A percentile compares a stretch with the other conserved stretches of the same genome.
phyloP scores from a whole-genome alignment of 2,113 vertebrate species.

The Microcebus ravelobensis region DNA sequence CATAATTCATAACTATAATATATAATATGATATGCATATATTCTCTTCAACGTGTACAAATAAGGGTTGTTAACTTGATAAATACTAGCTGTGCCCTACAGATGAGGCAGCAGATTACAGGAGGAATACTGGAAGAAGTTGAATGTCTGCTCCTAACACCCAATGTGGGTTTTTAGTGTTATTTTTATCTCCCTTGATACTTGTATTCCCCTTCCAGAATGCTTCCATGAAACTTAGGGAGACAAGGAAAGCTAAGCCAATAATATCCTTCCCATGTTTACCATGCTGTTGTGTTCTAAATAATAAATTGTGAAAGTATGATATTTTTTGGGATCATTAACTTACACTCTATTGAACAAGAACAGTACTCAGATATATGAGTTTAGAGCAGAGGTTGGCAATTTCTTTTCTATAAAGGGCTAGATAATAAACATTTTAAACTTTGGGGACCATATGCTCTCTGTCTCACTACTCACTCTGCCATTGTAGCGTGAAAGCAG shows the following conservation, averaged over 20 bases:
- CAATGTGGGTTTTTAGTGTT: neutral
- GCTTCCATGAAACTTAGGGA: neutral
- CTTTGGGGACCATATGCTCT: neutral
- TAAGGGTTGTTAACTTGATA: constrained; percentile 4
- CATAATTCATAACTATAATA: neutral
- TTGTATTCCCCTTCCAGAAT: neutral
- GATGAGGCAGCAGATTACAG: neutral
- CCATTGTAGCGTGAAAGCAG: neutral
- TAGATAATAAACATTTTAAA: constrained; percentile 52
- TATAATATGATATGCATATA: neutral
- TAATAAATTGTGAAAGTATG: neutral
- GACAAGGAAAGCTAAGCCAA: neutral
- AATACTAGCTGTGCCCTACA: neutral
- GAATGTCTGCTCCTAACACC: neutral
- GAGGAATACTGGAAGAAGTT: neutral
- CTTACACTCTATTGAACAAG: neutral
- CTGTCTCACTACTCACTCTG: neutral
- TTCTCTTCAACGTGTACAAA: constrained; percentile 12
- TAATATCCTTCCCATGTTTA: neutral
- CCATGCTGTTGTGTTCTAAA: constrained; percentile 12
- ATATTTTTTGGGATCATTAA: neutral
- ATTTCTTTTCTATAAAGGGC: neutral
- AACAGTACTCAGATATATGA: neutral
- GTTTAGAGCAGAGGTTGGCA: neutral
- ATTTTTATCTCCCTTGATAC: neutral